Evolutionary conservation across 1,140 invertebrate species (phyloP), one percentile per base, ranked within the genome.

Genomic region (Choristoneura fumiferana): DNA sequence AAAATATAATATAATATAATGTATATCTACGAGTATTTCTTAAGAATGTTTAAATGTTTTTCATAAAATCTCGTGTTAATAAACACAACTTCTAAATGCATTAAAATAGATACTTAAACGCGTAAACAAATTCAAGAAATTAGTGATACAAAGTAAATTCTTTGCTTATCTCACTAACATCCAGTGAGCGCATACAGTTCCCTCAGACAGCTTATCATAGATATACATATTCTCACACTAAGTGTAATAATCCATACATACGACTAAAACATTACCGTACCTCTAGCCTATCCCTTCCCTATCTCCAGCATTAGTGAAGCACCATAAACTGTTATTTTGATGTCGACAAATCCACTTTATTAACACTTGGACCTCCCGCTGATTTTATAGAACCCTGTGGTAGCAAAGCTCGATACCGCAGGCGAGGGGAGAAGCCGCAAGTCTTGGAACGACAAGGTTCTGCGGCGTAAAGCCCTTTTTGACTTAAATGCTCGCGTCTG

Each of bases 291-390:
- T 49, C 43, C 43, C 43, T 49, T 49, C 43, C 43, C 43, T 49
- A 49, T 49, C 40, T 80, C 71, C 60, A 66, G 71, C 81, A 81
- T 81, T 84, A 79, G 80, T 77, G 77, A 66, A 58, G 77, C 45
- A 53, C 71, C 76, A 76, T 83, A 84, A 84, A 87, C 68, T 82
- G 78, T 78, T 82, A 83, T 87, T 82, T 81, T 81, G 73, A 84
- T 87, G 81, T 86, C 84, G 81, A 84, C 83, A 86, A 88, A 82
- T 84, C 79, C 77, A 82, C 80, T 86, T 84, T 83, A 85, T 84
- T 87, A 85, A 81, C 68, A 63, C 54, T 57, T 55, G 67, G 83
- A 81, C 79, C 81, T 77, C 85, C 85, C 78, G 81, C 76, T 76
- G 81, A 34, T 58, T 54, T 62, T 54, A 59, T 76, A 60, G 68